A percentile compares a stretch with the other conserved stretches of the same genome.
Conservation (phyloP, 2,888 invertebrate species). For the Eilema griseolum region DNA sequence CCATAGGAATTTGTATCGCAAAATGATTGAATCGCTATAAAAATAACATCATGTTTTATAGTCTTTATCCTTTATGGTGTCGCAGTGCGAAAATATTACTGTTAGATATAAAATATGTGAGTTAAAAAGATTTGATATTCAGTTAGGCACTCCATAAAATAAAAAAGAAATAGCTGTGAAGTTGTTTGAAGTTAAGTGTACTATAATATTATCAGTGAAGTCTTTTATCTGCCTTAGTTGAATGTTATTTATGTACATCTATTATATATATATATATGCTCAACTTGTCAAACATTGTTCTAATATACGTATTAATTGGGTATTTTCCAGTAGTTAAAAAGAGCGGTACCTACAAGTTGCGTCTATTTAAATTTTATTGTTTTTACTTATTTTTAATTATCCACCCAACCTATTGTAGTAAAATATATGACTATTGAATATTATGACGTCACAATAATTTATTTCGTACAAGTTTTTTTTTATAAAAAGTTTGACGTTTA, state of each 20-base stretch:
- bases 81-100: slow-evolving; percentile 40
- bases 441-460: too few species aligned
- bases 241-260: neutral
- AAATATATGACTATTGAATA: too few species aligned
- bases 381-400: too few species aligned
- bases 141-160: slow-evolving; percentile 45
- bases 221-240: neutral
- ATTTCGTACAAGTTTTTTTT: too few species aligned
- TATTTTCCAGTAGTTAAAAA: too few species aligned
- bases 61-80: slow-evolving; percentile 40
- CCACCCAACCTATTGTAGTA: too few species aligned
- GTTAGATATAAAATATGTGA: slow-evolving; percentile 37
- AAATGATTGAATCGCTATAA: slow-evolving; percentile 50
- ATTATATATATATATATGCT: neutral
- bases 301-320: too few species aligned
- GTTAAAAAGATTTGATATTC: slow-evolving; percentile 36
- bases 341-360: too few species aligned
- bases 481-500: too few species aligned
- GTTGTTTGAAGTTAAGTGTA: slow-evolving; percentile 5
- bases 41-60: slow-evolving; percentile 47
- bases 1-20: slow-evolving; percentile 47
- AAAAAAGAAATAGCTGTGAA: slow-evolving; percentile 33
- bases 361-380: too few species aligned
- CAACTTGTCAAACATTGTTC: too few species aligned
- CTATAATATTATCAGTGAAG: neutral